A percentile compares a stretch with the other conserved stretches of the same genome.
Evolutionary conservation across 2,888 invertebrate species (phyloP).

Genomic region (Fabriciana adippe): DNA sequence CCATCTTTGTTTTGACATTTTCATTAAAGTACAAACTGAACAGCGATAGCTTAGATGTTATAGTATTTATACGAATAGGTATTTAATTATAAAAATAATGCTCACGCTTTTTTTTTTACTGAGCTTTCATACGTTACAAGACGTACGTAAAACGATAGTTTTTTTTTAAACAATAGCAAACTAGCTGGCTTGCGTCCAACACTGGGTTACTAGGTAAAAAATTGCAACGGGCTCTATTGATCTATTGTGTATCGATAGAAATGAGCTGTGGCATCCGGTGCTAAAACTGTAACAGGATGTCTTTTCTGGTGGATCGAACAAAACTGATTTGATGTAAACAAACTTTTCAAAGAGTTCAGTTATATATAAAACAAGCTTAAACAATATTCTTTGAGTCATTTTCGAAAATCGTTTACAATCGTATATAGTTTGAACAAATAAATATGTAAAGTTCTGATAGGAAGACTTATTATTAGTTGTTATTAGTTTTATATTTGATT

Average conservation of each 20-base stretch:
- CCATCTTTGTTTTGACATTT: too few relatives aligned
- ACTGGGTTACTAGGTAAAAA: conserved; percentile 28
- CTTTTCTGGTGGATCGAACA: conserved; percentile 27
- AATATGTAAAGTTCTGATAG: too few relatives aligned
- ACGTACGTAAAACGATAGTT: conserved; percentile 14
- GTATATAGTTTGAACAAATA: too few relatives aligned
- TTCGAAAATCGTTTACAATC: background rate
- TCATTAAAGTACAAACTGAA: too few relatives aligned
- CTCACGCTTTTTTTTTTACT: background rate
- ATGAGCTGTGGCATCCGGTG: conserved; percentile 34
- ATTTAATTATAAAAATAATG: background rate
- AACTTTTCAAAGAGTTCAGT: conserved; percentile 6
- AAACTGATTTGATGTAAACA: conserved; percentile 22
- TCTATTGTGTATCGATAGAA: conserved; percentile 37
- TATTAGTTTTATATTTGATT: too few relatives aligned
- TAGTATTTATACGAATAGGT: too few relatives aligned
- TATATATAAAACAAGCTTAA: background rate
- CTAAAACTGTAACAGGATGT: conserved; percentile 33
- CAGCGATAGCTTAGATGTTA: too few relatives aligned
- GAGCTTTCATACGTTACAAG: conserved; percentile 7
- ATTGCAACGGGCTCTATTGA: conserved; percentile 27
- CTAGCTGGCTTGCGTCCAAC: conserved; percentile 31
- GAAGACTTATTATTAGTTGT: too few relatives aligned
- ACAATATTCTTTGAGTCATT: background rate
- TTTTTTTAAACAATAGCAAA: conserved; percentile 27